phyloP scores from a whole-genome alignment of 1,140 invertebrate species.

The Monomorium pharaonis region DNA sequence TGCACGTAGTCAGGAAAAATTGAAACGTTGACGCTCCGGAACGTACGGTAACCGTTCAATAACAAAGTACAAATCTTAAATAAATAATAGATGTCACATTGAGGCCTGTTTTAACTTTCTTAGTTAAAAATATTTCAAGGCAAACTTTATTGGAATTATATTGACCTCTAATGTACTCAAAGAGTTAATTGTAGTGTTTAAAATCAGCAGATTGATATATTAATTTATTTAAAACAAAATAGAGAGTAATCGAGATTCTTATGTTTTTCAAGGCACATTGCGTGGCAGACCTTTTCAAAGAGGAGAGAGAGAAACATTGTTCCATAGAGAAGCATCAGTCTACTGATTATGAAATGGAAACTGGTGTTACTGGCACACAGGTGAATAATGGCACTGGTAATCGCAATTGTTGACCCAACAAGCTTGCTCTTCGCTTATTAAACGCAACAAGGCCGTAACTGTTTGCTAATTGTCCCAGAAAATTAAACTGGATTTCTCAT shows the following conservation, averaged over 20 bases:
- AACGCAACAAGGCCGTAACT: constrained; percentile 69
- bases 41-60: too few relatives aligned
- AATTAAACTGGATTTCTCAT: constrained; percentile 41
- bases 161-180: too few relatives aligned
- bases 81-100: too few relatives aligned
- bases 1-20: too few relatives aligned
- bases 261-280: constrained; percentile 71
- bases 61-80: too few relatives aligned
- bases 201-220: background rate
- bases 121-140: too few relatives aligned
- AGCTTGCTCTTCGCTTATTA: constrained; percentile 78
- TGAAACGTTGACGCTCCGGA: too few relatives aligned
- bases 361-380: constrained; percentile 77
- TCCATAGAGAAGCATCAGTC: constrained; percentile 69
- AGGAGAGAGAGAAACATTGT: constrained; percentile 63
- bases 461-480: constrained; percentile 66
- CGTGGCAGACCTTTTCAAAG: constrained; percentile 79
- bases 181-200: background rate
- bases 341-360: constrained; percentile 75
- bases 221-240: background rate
- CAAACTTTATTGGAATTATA: too few relatives aligned
- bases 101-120: too few relatives aligned
- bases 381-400: constrained; percentile 84
- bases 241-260: background rate
- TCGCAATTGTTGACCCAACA: constrained; percentile 81